Percentiles rank a stretch among this genome's conserved stretches.
These are phyloP conservation scores for Periophthalmodon schlosseri DNA, from an alignment of 2,113 vertebrate species.

Conservation along the genomic window DNA sequence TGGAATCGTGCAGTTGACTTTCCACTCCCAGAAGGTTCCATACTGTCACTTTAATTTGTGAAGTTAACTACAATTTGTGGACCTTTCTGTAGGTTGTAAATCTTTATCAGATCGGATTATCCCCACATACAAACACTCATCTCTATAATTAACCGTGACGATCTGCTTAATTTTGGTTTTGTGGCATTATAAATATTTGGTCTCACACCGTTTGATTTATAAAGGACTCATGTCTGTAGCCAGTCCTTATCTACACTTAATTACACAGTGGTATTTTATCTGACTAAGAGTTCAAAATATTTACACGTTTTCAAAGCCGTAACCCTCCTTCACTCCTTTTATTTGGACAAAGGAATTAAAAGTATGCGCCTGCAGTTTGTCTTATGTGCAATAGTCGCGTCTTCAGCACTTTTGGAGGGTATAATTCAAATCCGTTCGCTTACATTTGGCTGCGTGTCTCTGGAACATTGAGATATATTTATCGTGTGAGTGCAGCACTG, in stretches of 20 bases:
- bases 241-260: neutral
- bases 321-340: conserved; percentile 3
- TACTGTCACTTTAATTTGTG: too few relatives aligned
- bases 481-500: conserved; percentile 30
- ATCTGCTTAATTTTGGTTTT: neutral
- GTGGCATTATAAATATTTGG: neutral
- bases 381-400: conserved; percentile 16
- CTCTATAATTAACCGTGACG: neutral
- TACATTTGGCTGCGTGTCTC: conserved; percentile 23
- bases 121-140: neutral
- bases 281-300: neutral
- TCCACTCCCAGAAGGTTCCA: too few relatives aligned
- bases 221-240: neutral
- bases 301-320: conserved; percentile 18
- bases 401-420: conserved; percentile 5
- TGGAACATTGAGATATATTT: conserved; percentile 20
- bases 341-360: neutral
- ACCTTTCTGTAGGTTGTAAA: too few relatives aligned
- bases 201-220: neutral
- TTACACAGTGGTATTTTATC: conserved; percentile 6
- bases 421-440: conserved; percentile 15
- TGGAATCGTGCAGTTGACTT: too few relatives aligned
- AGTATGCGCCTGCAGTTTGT: neutral
- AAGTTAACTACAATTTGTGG: too few relatives aligned
- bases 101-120: too few relatives aligned